A percentile compares a stretch with the other conserved stretches of the same genome.
These are phyloP conservation scores for Aethina tumida DNA, from an alignment of 1,140 invertebrate genomes.

Conservation along the genomic window DNA sequence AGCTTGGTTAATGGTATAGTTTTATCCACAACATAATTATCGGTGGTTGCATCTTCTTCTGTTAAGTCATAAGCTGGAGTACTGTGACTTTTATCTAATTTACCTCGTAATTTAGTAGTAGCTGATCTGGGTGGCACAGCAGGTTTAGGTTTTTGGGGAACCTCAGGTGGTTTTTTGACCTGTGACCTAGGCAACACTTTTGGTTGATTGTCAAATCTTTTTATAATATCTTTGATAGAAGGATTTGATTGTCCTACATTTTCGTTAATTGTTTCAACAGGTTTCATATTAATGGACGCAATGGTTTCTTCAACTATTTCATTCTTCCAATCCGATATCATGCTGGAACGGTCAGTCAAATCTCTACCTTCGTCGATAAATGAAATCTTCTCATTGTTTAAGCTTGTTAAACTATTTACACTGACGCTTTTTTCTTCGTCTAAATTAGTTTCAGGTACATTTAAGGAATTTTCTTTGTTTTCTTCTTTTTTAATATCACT, in stretches of 20 bases:
- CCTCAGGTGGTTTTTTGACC: conserved; percentile 28
- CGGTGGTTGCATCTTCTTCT: conserved; percentile 24
- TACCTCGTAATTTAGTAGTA: conserved; percentile 37
- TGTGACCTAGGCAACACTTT: conserved; percentile 24
- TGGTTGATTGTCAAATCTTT: conserved; percentile 17
- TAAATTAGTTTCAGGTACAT: conserved; percentile 19
- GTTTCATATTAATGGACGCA: conserved; percentile 19
- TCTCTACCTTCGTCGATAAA: conserved; percentile 35
- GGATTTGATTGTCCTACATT: background rate
- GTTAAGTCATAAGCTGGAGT: conserved; percentile 64
- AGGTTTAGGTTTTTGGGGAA: conserved; percentile 32
- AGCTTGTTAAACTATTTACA: conserved; percentile 30
- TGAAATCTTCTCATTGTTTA: conserved; percentile 27
- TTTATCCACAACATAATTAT: background rate
- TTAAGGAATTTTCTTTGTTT: conserved; percentile 9
- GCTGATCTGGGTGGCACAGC: conserved; percentile 30
- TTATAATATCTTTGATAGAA: background rate
- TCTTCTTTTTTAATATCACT: conserved; percentile 21
- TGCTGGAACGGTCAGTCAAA: conserved; percentile 30
- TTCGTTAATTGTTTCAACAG: conserved; percentile 3
- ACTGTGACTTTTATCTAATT: conserved; percentile 65
- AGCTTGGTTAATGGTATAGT: conserved; percentile 2
- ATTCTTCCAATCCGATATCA: conserved; percentile 33
- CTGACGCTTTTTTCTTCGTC: conserved; percentile 32
- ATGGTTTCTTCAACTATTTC: conserved; percentile 26